A percentile compares a stretch with the other conserved stretches of the same genome.
These are phyloP conservation scores for Orycteropus afer DNA, from an alignment of 2,113 vertebrate genomes.

Conservation along the genomic window DNA sequence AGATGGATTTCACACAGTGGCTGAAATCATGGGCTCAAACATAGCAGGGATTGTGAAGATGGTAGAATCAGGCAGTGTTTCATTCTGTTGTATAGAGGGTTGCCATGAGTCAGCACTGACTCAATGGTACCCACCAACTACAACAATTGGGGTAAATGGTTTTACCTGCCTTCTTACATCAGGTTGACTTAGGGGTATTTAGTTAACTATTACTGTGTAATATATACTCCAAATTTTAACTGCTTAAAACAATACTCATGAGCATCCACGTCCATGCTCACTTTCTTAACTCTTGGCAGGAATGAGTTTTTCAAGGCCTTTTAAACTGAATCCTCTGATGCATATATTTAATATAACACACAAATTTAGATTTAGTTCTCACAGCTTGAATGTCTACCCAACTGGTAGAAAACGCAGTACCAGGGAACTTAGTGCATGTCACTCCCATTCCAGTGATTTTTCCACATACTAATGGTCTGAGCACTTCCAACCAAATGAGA, in stretches of 20 bases:
- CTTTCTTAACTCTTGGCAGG: background rate
- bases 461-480: background rate
- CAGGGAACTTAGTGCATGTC: background rate
- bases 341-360: background rate
- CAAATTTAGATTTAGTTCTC: background rate
- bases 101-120: too few relatives aligned
- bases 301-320: background rate
- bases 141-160: conserved; percentile 87
- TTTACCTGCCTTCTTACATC: conserved; percentile 82
- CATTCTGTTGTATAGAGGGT: too few relatives aligned
- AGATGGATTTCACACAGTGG: too few relatives aligned
- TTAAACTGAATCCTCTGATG: background rate
- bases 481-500: background rate
- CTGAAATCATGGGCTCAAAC: too few relatives aligned
- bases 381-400: background rate
- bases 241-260: background rate
- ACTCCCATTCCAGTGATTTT: background rate
- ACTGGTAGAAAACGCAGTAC: background rate
- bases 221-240: background rate
- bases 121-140: too few relatives aligned
- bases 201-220: background rate
- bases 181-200: background rate
- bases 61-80: too few relatives aligned
- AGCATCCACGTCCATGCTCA: background rate
- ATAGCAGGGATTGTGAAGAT: too few relatives aligned